Base-by-base conservation (phyloP, 2,888 invertebrate genomes). In the Orthosia gothica region DNA sequence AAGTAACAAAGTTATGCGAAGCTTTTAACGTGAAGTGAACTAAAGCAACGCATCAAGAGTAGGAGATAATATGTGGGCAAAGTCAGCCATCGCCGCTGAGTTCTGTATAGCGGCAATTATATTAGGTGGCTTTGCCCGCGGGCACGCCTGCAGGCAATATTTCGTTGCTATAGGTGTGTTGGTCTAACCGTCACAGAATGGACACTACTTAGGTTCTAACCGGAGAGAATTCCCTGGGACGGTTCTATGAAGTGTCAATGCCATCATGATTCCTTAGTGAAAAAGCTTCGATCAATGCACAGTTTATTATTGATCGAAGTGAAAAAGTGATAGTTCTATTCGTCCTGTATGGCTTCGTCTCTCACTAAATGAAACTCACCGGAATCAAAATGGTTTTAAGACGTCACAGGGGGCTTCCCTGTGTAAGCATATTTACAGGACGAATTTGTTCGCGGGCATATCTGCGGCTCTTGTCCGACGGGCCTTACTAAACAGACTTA, bases 41-140 rank as follows among this genome's bases (percentile, higher is more conserved):
- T 76, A 70, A 69, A 79, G 75, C 79, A 70, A 75, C 79, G 84
- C 80, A 86, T 81, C 78, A 88, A 85, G 82, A 80, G 78, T 64
- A 68, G 70, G 58, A 89, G 90, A 91, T 90, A 90, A 88, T 87
- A 45, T 59, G 18, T 23, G 11, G 49, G 15, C 40, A 18, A 84
- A 86, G 86, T 82, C 74, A 67, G 76, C 70, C 72, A 67, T 74
- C 26, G 57, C 15, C 68, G 66, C 74, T 73, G 82, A 83, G 40
- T 9, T 86, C 85, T 67, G 67, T 71, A 76, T 82, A 32, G 12
- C 58, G n/a, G 5, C 40, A 5, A 40, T 18, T n/a, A n/a, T 32
- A 58, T 0, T 50, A 50, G 18, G 18, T 50, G 3, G 18, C n/a
- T 9, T 52, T 52, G 18, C 11, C 50, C 18, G 9, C 9, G 18